Conservation (phyloP, 2,888 invertebrate species). For the Chrysopilus asiliformis region DNA sequence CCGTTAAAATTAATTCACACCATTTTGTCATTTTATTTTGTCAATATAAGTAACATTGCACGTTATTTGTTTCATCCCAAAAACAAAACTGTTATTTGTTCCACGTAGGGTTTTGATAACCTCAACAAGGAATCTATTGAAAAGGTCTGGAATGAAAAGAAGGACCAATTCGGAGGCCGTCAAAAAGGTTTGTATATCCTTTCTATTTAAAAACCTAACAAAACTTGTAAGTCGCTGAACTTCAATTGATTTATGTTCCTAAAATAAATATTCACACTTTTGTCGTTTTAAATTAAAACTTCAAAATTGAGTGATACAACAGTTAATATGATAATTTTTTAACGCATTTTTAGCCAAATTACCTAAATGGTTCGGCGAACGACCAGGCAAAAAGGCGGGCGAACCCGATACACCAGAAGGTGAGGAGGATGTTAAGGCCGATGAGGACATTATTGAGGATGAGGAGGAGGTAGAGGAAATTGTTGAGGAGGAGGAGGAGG, state of each 20-base stretch:
- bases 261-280: slow-evolving; percentile 2
- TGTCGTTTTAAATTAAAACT: too few species aligned
- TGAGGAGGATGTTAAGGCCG: slow-evolving; percentile 73
- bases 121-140: slow-evolving; percentile 71
- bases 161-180: slow-evolving; percentile 76
- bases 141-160: slow-evolving; percentile 78
- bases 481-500: slow-evolving; percentile 60
- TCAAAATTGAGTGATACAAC: too few species aligned
- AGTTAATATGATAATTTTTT: slow-evolving; percentile 1
- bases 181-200: slow-evolving; percentile 52
- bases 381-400: slow-evolving; percentile 84
- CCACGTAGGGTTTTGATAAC: slow-evolving; percentile 64
- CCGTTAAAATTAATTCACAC: too few species aligned
- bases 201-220: not conserved
- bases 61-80: slow-evolving; percentile 5
- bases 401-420: slow-evolving; percentile 84
- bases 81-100: slow-evolving; percentile 4
- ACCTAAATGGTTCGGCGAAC: slow-evolving; percentile 92
- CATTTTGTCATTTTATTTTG: slow-evolving; percentile 7
- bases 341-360: slow-evolving; percentile 54
- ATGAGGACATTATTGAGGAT: slow-evolving; percentile 55
- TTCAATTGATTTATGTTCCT: not conserved
- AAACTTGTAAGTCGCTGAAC: too few species aligned
- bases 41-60: slow-evolving; percentile 13
- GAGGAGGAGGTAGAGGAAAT: slow-evolving; percentile 67